phyloP scores from a whole-genome alignment of 2,797 vertebrate species.

The Hydrolagus colliei region DNA sequence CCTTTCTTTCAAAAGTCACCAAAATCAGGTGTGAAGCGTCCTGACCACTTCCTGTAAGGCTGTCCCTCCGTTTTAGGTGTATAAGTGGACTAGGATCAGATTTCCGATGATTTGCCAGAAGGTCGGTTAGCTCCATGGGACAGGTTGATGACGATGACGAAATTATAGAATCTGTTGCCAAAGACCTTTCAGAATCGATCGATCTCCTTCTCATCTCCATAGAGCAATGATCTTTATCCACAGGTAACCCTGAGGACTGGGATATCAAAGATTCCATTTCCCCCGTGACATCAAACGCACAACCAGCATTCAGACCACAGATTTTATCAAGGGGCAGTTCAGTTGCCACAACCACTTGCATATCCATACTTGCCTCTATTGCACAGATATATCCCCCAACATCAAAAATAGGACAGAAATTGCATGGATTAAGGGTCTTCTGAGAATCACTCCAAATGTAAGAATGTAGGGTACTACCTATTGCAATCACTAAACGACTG shows the following conservation, averaged over 20 bases:
- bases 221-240: slow-evolving; percentile 49
- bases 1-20: slow-evolving; percentile 78
- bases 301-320: slow-evolving; percentile 71
- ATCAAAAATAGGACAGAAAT: slow-evolving; percentile 77
- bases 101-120: slow-evolving; percentile 61
- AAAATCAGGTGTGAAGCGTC: slow-evolving; percentile 85
- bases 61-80: slow-evolving; percentile 69
- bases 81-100: slow-evolving; percentile 72
- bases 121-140: slow-evolving; percentile 74
- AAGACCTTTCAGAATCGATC: slow-evolving; percentile 55
- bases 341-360: slow-evolving; percentile 75
- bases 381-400: slow-evolving; percentile 75
- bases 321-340: slow-evolving; percentile 84
- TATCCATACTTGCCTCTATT: slow-evolving; percentile 62
- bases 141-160: slow-evolving; percentile 53
- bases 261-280: slow-evolving; percentile 45
- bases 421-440: slow-evolving; percentile 70
- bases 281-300: slow-evolving; percentile 55
- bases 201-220: slow-evolving; percentile 57
- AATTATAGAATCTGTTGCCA: slow-evolving; percentile 46
- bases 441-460: slow-evolving; percentile 82
- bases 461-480: slow-evolving; percentile 75
- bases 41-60: slow-evolving; percentile 68
- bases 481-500: slow-evolving; percentile 77
- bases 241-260: slow-evolving; percentile 43